Evolutionary conservation across 2,888 invertebrate species (phyloP).

Genomic region (Ennomos fuscantarius): DNA sequence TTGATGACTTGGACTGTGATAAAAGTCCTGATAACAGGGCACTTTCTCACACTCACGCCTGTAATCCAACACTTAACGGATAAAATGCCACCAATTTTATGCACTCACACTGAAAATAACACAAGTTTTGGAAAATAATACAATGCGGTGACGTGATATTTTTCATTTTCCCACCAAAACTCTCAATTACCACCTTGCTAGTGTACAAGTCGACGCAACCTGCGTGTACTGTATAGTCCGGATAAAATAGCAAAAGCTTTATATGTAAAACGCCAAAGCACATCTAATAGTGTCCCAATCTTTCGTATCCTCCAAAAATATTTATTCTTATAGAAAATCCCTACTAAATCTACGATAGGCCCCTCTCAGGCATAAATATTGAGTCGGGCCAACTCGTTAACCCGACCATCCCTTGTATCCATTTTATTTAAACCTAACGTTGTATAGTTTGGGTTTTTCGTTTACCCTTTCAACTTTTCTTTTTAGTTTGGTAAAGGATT

Average conservation of each 20-base stretch:
- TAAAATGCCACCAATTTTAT: too few relatives aligned
- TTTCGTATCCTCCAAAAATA: slow-evolving; percentile 24
- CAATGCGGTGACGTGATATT: too few relatives aligned
- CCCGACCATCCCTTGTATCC: slow-evolving; percentile 28
- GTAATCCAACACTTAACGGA: too few relatives aligned
- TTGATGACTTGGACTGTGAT: too few relatives aligned
- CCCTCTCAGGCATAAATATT: slow-evolving; percentile 33
- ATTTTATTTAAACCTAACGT: slow-evolving; percentile 26
- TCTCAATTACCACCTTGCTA: too few relatives aligned
- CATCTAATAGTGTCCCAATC: slow-evolving; percentile 19
- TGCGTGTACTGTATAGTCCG: too few relatives aligned
- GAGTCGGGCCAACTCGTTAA: slow-evolving; percentile 33
- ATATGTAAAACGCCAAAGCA: slow-evolving; percentile 9
- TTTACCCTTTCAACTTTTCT: slow-evolving; percentile 1
- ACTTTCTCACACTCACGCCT: too few relatives aligned
- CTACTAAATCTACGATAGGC: slow-evolving; percentile 28
- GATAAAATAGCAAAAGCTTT: neutral
- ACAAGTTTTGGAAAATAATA: too few relatives aligned
- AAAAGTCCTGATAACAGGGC: too few relatives aligned
- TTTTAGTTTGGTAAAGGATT: slow-evolving; percentile 7
- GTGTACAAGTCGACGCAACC: too few relatives aligned
- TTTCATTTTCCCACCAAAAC: too few relatives aligned
- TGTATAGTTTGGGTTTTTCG: slow-evolving; percentile 8
- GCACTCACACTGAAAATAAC: too few relatives aligned
- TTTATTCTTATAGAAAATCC: slow-evolving; percentile 36